Base-by-base conservation (phyloP, 2,888 invertebrate species). In the Chymomyza amoena region DNA sequence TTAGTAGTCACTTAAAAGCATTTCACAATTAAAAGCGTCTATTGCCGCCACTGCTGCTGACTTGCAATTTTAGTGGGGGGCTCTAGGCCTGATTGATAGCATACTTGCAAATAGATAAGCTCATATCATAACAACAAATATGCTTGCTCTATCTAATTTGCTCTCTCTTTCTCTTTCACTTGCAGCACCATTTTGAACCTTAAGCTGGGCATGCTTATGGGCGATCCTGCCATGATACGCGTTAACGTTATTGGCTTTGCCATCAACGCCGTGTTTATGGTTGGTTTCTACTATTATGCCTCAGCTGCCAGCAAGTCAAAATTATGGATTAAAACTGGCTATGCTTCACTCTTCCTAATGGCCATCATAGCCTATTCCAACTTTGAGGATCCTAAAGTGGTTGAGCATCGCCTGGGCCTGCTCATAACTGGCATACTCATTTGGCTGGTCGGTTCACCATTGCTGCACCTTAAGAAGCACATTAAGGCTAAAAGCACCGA, bases 401-500 rank as follows among this genome's bases (percentile, higher is more conserved):
- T 96, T 25, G 95, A 96, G 90, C 94, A 93, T 82, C 92, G 96
- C 89, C 95, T 95, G 84, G 96, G 96, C 15, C 89, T 94, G 54
- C 92, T 96, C 51, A 93, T 95, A 13, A 96, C 96, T 0, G 73
- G 69, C 5, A 87, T 91, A 6, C 73, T 91, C 13, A 92, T 93
- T 0, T 92, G 95, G 75, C 93, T 96, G 92, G 94, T 96, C 72
- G 95, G 94, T 0, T 93, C 95, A 9, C 97, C 97, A 0, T 91
- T 97, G 4, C 92, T 95, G 18, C 93, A 94, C 86, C 88, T 96
- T 86, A 96, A 93, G 79, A 93, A 95, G 69, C 95, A 98, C 66
- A 94, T 98, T 45, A 93, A 92, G 87, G 95, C 95, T 16, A 95
- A 96, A 92, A 97, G 96, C 90, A 96, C 98, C 0, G 96, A 96